Evolutionary conservation across 2,888 invertebrate genomes (phyloP).

Genomic region (Oscheius sp.): DNA sequence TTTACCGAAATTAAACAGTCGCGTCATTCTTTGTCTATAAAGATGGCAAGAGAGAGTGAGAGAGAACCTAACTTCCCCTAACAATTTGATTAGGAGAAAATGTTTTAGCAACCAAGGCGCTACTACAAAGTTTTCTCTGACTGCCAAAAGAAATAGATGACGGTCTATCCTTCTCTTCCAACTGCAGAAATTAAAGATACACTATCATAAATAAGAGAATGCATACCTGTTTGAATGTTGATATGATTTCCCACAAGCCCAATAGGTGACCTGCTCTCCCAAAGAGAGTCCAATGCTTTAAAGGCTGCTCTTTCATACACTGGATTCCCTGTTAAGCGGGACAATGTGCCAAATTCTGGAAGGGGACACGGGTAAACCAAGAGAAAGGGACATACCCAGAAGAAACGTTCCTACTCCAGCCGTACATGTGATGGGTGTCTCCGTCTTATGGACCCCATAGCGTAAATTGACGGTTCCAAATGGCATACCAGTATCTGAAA

Average conservation of each 20-base stretch:
- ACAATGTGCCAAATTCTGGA: conserved; percentile 88
- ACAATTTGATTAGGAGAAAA: no score
- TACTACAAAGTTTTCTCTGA: no score
- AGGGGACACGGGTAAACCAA: not conserved
- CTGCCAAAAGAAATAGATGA: no score
- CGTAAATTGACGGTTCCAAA: conserved; percentile 85
- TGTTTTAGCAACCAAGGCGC: no score
- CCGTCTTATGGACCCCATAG: conserved; percentile 87
- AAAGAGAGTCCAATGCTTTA: conserved; percentile 87
- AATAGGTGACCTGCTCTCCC: conserved; percentile 84
- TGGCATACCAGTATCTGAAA: conserved; percentile 67
- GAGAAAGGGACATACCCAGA: conserved; percentile 78
- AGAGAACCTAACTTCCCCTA: not conserved
- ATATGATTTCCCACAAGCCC: conserved; percentile 90
- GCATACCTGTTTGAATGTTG: conserved; percentile 83
- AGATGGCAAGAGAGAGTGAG: no score
- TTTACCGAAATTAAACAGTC: no score
- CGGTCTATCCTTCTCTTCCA: no score
- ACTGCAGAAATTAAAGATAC: no score
- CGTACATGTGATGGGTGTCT: conserved; percentile 96
- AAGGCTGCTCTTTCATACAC: conserved; percentile 91
- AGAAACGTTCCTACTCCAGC: conserved; percentile 97
- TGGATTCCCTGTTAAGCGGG: conserved; percentile 75
- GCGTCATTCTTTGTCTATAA: no score
- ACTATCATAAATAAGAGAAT: not conserved